A percentile compares a stretch with the other conserved stretches of the same genome.
Conservation (phyloP, 2,113 vertebrate species). For the Lamprotornis superbus region DNA sequence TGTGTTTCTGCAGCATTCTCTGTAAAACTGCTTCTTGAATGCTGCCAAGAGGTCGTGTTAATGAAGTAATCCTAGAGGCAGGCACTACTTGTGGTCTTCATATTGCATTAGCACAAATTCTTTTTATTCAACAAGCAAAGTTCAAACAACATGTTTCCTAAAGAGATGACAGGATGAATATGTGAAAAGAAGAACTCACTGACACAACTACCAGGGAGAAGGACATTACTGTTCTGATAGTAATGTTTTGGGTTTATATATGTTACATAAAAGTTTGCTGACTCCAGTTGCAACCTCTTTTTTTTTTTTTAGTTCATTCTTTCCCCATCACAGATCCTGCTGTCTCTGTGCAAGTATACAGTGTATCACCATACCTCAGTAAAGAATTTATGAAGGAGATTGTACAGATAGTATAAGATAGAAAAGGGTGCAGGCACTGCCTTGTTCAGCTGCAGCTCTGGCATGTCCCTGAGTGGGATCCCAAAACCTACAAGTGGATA, state of each 20-base stretch:
- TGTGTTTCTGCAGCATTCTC: background rate
- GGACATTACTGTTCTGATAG: background rate
- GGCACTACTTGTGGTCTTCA: background rate
- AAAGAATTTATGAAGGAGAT: background rate
- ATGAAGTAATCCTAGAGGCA: background rate
- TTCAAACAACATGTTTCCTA: background rate
- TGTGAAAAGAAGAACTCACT: background rate
- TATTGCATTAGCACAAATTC: background rate
- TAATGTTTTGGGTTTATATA: background rate
- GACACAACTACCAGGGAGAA: background rate
- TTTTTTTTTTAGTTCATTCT: background rate
- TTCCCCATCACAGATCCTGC: background rate
- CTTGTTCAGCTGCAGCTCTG: background rate
- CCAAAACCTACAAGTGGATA: background rate
- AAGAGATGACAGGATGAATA: background rate
- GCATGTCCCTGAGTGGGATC: background rate
- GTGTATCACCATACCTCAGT: background rate
- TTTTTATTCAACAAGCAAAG: background rate
- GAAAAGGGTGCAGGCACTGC: background rate
- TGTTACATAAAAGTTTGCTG: background rate
- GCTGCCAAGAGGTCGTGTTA: background rate
- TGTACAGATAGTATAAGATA: background rate
- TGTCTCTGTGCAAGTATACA: background rate
- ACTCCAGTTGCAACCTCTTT: background rate
- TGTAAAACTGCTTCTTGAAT: background rate